Percentiles rank a stretch among this genome's conserved stretches.
phyloP scores from a whole-genome alignment of 1,140 invertebrate genomes.

The Drosophila takahashii region DNA sequence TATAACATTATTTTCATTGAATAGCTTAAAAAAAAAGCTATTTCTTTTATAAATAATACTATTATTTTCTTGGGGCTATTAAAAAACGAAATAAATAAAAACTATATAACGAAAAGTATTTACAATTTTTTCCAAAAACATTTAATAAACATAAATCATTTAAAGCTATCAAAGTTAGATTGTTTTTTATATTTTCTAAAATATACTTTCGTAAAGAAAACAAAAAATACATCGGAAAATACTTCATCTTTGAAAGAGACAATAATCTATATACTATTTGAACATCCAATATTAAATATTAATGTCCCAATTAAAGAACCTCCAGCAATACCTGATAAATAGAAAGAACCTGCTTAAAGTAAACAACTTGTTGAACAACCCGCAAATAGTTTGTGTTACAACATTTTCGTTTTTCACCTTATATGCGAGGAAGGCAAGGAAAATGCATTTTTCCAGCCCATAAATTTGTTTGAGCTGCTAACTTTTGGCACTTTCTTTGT shows the following conservation, averaged over 20 bases:
- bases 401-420: slow-evolving; percentile 16
- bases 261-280: too few relatives aligned
- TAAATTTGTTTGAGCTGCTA: slow-evolving; percentile 54
- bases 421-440: background rate
- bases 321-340: slow-evolving; percentile 5
- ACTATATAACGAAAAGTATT: too few relatives aligned
- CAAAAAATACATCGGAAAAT: background rate
- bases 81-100: too few relatives aligned
- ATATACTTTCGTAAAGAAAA: too few relatives aligned
- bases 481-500: slow-evolving; percentile 49
- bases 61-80: too few relatives aligned
- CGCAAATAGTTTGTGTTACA: slow-evolving; percentile 12
- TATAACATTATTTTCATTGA: too few relatives aligned
- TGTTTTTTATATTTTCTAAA: too few relatives aligned
- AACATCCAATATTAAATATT: background rate
- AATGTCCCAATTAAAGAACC: background rate
- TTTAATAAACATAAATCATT: too few relatives aligned
- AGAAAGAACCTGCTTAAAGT: background rate
- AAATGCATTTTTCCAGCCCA: slow-evolving; percentile 46
- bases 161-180: too few relatives aligned
- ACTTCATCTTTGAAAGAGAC: background rate
- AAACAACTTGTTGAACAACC: slow-evolving; percentile 61
- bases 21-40: too few relatives aligned
- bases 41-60: too few relatives aligned
- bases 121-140: too few relatives aligned